Evolutionary conservation across 2,797 vertebrate species (phyloP).

Genomic region (Lagothrix lagotricha): DNA sequence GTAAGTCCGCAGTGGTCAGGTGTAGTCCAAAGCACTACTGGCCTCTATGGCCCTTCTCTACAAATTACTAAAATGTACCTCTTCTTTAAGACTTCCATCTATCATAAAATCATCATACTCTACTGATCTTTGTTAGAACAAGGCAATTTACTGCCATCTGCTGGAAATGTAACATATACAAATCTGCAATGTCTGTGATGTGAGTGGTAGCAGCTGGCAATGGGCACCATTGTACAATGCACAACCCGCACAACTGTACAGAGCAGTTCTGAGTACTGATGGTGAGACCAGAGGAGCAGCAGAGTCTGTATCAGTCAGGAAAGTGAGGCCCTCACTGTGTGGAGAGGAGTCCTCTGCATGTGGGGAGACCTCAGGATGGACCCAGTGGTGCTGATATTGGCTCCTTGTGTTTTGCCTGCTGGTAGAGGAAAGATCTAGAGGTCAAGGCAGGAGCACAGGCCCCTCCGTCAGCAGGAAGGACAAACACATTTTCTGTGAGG

Average conservation of each 20-base stretch:
- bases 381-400: not conserved
- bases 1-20: no score
- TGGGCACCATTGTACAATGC: rapidly evolving
- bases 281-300: not conserved
- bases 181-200: rapidly evolving
- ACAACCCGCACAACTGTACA: not conserved
- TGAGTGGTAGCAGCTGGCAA: rapidly evolving
- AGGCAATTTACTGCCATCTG: conserved; percentile 28
- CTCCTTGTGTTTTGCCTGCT: not conserved
- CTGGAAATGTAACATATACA: not conserved
- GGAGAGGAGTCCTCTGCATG: not conserved
- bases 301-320: not conserved
- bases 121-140: not conserved
- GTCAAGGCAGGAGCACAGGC: not conserved
- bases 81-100: not conserved
- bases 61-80: not conserved
- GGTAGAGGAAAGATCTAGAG: not conserved
- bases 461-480: not conserved
- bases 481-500: not conserved
- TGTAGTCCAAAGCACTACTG: not conserved
- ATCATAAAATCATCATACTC: not conserved
- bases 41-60: not conserved
- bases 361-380: not conserved
- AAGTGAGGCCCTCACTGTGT: not conserved
- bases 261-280: not conserved